Evolutionary conservation across 2,113 vertebrate species (phyloP).

Genomic region (Smithornis capensis): DNA sequence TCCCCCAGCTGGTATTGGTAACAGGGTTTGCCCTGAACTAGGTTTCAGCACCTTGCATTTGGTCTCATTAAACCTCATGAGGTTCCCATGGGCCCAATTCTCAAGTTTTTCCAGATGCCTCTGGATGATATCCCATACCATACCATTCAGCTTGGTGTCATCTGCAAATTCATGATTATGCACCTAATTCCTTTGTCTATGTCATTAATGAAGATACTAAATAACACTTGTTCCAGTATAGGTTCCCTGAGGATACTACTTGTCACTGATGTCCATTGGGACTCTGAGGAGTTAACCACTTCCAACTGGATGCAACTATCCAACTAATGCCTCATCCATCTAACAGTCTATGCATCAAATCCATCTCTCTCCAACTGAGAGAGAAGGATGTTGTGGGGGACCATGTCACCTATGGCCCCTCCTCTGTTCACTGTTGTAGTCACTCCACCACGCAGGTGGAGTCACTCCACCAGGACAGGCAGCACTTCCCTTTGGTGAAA

Average conservation of each 20-base stretch:
- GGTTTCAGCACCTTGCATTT: background rate
- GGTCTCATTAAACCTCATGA: background rate
- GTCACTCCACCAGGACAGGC: background rate
- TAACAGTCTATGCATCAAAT: fast-evolving
- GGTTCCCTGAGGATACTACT: background rate
- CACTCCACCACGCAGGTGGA: too few relatives aligned
- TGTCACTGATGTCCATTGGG: background rate
- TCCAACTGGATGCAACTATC: background rate
- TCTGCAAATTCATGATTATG: background rate
- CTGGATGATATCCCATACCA: background rate
- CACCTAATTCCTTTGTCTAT: background rate
- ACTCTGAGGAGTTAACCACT: background rate
- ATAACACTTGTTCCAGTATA: background rate
- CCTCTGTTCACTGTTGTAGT: background rate
- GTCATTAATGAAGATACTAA: background rate
- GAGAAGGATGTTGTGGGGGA: background rate
- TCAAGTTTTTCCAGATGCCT: background rate
- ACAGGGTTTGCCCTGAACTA: background rate
- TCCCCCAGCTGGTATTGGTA: background rate
- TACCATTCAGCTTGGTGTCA: background rate
- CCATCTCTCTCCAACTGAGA: background rate
- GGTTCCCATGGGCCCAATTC: background rate
- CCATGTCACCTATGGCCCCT: background rate
- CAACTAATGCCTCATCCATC: background rate
- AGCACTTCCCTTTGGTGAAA: background rate